phyloP scores from a whole-genome alignment of 2,797 vertebrate genomes.

The Spinibarbus caldwelli region DNA sequence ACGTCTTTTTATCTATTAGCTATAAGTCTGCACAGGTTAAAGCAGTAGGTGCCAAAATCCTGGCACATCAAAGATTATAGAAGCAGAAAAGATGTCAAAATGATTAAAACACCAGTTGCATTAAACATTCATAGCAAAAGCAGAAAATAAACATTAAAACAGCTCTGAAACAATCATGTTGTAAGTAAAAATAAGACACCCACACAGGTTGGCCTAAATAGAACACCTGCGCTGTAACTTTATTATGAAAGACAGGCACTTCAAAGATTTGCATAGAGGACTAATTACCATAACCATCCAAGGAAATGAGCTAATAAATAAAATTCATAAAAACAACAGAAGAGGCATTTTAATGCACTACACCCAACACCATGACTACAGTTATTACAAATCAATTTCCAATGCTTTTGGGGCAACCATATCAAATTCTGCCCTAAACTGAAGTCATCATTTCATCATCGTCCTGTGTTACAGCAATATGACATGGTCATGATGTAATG shows the following conservation, averaged over 20 bases:
- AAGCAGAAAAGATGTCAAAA: not conserved
- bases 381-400: too few species aligned
- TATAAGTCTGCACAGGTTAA: not conserved
- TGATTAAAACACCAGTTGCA: not conserved
- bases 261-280: not conserved
- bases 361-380: not conserved
- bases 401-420: slow-evolving; percentile 9
- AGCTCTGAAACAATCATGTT: not conserved
- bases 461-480: not conserved
- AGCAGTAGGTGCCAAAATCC: not conserved
- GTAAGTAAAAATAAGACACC: not conserved
- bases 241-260: not conserved
- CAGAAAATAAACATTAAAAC: not conserved
- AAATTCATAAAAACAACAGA: not conserved
- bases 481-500: slow-evolving; percentile 32
- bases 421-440: not conserved
- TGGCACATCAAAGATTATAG: not conserved
- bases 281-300: not conserved
- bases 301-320: not conserved
- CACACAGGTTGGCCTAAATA: not conserved
- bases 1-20: not conserved
- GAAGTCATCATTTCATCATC: slow-evolving; percentile 23
- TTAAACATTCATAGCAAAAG: not conserved
- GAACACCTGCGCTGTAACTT: not conserved
- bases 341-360: not conserved